phyloP scores from a whole-genome alignment of 2,113 vertebrate genomes.

The Percopsis transmontana region DNA sequence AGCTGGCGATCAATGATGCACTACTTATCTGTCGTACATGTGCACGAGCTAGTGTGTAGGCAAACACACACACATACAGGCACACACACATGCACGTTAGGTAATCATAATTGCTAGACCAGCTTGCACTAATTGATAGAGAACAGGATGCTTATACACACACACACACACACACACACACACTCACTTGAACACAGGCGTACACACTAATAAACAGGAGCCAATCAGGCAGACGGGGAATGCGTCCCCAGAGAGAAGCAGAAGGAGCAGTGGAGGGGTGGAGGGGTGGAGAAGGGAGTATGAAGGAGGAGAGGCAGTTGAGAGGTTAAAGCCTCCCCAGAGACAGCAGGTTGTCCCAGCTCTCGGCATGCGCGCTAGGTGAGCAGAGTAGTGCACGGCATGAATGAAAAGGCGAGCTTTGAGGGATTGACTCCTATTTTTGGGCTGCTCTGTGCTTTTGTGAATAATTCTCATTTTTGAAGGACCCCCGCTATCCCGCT shows the following conservation, averaged over 20 bases:
- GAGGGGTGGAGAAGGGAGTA: slow-evolving; percentile 47
- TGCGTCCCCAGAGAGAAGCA: slow-evolving; percentile 55
- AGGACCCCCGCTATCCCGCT: slow-evolving; percentile 1
- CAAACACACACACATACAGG: not conserved
- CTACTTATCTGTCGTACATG: slow-evolving; percentile 41
- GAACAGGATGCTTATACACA: slow-evolving; percentile 43
- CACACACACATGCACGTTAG: slow-evolving; percentile 34
- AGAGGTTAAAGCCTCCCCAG: slow-evolving; percentile 68
- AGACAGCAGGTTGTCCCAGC: slow-evolving; percentile 42
- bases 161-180: slow-evolving; percentile 11
- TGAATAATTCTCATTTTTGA: slow-evolving; percentile 45
- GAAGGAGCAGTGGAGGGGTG: slow-evolving; percentile 53
- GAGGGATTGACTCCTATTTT: slow-evolving; percentile 54
- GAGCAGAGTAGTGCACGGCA: slow-evolving; percentile 42
- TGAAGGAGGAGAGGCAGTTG: slow-evolving; percentile 33
- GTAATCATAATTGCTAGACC: slow-evolving; percentile 57
- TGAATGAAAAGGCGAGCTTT: slow-evolving; percentile 56
- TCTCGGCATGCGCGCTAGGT: slow-evolving; percentile 39
- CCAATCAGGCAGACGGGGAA: slow-evolving; percentile 68
- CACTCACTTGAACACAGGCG: slow-evolving; percentile 50
- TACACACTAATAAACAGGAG: slow-evolving; percentile 67
- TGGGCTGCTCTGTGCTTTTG: slow-evolving; percentile 42
- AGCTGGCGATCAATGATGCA: slow-evolving; percentile 68
- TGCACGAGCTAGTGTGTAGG: not conserved
- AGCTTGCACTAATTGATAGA: slow-evolving; percentile 69